phyloP scores from a whole-genome alignment of 1,140 invertebrate genomes.

The Mamestra configurata region DNA sequence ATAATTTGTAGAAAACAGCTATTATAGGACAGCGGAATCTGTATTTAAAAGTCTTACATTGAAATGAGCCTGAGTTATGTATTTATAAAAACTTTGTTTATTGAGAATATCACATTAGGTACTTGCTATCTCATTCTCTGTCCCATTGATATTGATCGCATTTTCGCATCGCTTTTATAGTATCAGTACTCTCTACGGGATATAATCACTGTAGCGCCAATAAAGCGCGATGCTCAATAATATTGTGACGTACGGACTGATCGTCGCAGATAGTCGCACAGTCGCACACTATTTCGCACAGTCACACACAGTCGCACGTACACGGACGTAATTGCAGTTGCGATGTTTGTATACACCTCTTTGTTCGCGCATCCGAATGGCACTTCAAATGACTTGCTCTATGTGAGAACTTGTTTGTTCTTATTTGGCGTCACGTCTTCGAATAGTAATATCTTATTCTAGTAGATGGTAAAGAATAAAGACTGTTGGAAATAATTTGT shows the following conservation, averaged over 20 bases:
- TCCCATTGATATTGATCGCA: background rate
- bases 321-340: background rate
- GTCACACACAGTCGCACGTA: background rate
- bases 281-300: background rate
- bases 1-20: background rate
- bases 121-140: too few species aligned
- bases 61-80: too few species aligned
- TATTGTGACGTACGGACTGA: background rate
- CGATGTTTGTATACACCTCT: background rate
- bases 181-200: background rate
- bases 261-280: background rate
- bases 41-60: background rate
- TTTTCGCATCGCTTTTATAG: background rate
- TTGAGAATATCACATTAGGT: too few species aligned
- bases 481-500: too few species aligned
- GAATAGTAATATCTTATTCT: background rate
- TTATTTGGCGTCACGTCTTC: background rate
- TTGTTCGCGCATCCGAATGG: background rate
- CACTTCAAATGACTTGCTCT: slow-evolving; percentile 4
- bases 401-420: background rate
- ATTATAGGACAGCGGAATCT: background rate
- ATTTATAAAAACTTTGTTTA: too few species aligned
- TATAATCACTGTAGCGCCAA: background rate
- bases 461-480: background rate
- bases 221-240: background rate